These are phyloP conservation scores for Heptranchias perlo DNA, from an alignment of 2,113 vertebrate species.

Conservation along the genomic window DNA sequence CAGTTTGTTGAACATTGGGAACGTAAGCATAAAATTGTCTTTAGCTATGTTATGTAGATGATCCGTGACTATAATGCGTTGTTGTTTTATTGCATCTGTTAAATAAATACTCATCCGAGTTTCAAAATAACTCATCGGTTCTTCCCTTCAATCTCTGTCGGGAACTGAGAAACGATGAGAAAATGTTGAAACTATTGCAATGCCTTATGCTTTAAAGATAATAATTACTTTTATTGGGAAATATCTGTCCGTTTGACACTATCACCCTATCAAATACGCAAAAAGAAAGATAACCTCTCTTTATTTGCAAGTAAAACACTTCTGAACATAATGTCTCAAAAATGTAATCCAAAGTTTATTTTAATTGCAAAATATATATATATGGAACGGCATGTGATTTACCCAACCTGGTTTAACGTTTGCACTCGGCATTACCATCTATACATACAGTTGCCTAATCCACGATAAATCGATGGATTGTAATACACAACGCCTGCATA, in stretches of 20 bases:
- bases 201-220: neutral
- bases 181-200: neutral
- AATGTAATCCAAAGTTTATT: neutral
- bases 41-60: neutral
- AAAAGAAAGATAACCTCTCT: neutral
- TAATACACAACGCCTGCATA: neutral
- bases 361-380: neutral
- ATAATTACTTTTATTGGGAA: neutral
- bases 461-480: neutral
- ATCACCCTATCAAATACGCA: neutral
- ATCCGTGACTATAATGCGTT: neutral
- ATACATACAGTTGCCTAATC: neutral
- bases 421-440: neutral
- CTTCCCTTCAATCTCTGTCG: no score
- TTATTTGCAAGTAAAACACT: neutral
- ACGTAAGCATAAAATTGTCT: neutral
- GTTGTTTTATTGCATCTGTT: neutral
- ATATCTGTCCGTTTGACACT: neutral
- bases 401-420: neutral
- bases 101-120: neutral
- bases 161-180: neutral
- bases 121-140: neutral
- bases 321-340: neutral
- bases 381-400: neutral
- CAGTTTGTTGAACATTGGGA: neutral